Base-by-base conservation (phyloP, 2,888 invertebrate genomes). In the Pteria penguin region DNA sequence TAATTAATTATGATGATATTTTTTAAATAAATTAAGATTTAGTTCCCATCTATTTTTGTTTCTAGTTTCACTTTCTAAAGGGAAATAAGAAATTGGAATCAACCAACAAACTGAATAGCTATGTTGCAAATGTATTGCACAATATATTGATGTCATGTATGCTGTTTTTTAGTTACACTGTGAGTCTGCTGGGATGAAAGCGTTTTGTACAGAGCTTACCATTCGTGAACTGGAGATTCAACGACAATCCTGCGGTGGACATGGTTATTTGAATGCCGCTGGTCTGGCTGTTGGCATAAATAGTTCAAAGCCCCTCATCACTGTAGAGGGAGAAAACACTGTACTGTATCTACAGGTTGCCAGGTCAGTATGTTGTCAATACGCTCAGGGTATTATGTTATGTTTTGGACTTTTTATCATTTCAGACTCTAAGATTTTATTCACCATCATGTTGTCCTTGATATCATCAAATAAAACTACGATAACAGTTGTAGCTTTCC, bases 311-410 rank as follows among this genome's bases (percentile, higher is more conserved):
- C 69, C 85, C 2, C 68, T 87, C 11, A 96, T 96, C 91, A 98
- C 98, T 0, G 98, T 98, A 90, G 98, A 98, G 93, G 98, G 98
- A 0, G 98, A 98, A 93, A 98, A 98, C 92, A 98, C 98, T 0
- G 98, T 98, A n/a, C 94, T 98, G 90, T 93, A 96, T 72, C 93
- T 98, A 75, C 98, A 98, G 93, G 96, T 97, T 0, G 97, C 98
- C 2, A 90, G 93, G 92, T 92, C 57, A 27, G 52, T 57, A n/a
- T n/a, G n/a, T n/a, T n/a, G n/a, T n/a, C n/a, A n/a, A n/a, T n/a
- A n/a, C n/a, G n/a, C n/a, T n/a, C n/a, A n/a, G n/a, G n/a, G n/a
- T n/a, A n/a, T n/a, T n/a, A n/a, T n/a, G n/a, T n/a, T n/a, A n/a
- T n/a, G n/a, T n/a, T n/a, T n/a, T n/a, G n/a, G n/a, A n/a, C n/a